These are phyloP conservation scores for Scolopax mira DNA, from an alignment of 2,113 vertebrate species.

Conservation along the genomic window DNA sequence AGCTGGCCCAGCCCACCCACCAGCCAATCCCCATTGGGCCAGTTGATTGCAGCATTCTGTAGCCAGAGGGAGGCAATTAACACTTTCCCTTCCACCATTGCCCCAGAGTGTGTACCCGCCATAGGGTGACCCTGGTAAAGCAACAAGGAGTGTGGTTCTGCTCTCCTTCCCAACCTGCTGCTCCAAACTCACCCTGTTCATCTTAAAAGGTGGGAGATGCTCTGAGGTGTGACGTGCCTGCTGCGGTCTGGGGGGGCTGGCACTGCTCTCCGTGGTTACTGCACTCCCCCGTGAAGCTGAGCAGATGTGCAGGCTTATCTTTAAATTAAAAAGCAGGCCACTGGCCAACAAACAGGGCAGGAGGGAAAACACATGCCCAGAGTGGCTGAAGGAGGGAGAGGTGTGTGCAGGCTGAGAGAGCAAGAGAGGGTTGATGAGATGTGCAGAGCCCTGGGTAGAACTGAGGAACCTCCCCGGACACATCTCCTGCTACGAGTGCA, in stretches of 20 bases:
- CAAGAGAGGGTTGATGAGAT: not conserved
- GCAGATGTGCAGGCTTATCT: not conserved
- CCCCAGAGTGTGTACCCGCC: accelerated
- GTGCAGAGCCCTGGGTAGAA: not conserved
- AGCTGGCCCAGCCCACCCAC: not conserved
- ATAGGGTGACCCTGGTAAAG: accelerated
- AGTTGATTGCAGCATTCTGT: not conserved
- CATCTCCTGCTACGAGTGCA: not conserved
- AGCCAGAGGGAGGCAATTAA: not conserved
- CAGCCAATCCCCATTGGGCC: not conserved
- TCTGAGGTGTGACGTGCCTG: accelerated
- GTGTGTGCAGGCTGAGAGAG: not conserved
- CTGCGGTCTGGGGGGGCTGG: not conserved
- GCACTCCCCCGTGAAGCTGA: not conserved
- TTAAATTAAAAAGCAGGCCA: not conserved
- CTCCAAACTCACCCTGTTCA: accelerated
- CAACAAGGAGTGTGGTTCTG: accelerated
- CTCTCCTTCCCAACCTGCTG: not conserved
- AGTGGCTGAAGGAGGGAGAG: not conserved
- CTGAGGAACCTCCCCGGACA: accelerated
- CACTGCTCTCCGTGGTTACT: not conserved
- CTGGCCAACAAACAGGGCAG: not conserved
- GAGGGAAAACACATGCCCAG: not conserved
- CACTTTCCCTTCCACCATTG: accelerated
- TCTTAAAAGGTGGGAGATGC: not conserved